Percentiles rank a stretch among this genome's conserved stretches.
Conservation (phyloP, 2,113 vertebrate genomes). For the human (Homo sapiens) region DNA sequence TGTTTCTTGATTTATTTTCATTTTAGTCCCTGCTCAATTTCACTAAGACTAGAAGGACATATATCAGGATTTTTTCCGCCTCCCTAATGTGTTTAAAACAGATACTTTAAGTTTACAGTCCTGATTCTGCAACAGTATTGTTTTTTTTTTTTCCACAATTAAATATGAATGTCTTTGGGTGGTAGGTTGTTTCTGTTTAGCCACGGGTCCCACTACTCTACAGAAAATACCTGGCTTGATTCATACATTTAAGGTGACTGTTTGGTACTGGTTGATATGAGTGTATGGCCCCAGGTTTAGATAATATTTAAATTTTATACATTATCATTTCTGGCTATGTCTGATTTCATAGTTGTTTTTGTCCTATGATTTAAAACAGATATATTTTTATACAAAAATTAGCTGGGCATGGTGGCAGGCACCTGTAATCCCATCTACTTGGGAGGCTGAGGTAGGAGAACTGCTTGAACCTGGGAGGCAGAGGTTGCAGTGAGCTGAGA, state of each 20-base stretch:
- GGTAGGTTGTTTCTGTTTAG: not conserved
- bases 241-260: not conserved
- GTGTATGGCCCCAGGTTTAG: not conserved
- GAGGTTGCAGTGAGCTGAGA: too few relatives aligned
- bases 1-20: not conserved
- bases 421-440: too few relatives aligned
- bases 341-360: constrained; percentile 45
- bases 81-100: constrained; percentile 16
- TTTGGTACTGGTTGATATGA: not conserved
- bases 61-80: not conserved
- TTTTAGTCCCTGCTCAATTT: constrained; percentile 19
- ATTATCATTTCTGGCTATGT: not conserved
- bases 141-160: not conserved
- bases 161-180: not conserved
- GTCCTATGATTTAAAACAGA: not conserved
- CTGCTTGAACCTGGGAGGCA: too few relatives aligned
- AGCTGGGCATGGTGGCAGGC: too few relatives aligned
- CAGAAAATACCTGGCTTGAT: not conserved
- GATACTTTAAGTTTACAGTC: not conserved
- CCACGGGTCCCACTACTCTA: not conserved
- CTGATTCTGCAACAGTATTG: not conserved
- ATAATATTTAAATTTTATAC: constrained; percentile 9
- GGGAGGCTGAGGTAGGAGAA: too few relatives aligned
- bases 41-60: not conserved
- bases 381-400: not conserved